Percentiles rank a stretch among this genome's conserved stretches.
Conservation (phyloP, 30 jellyfish, hydroid and myxozoan species). For the Cassiopea andromeda region DNA sequence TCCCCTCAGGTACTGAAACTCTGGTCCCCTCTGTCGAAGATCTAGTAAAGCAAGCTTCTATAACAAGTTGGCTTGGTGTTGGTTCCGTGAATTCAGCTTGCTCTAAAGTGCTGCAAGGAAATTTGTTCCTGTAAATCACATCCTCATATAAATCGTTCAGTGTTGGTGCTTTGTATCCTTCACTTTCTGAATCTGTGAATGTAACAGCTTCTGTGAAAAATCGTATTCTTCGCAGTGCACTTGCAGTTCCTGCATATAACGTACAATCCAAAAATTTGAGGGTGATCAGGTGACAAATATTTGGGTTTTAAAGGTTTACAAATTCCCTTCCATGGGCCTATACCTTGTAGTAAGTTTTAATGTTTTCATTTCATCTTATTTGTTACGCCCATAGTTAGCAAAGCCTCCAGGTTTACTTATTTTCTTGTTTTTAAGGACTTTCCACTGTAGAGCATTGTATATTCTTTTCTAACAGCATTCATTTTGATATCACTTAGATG, state of each 20-base stretch:
- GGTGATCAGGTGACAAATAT: not conserved
- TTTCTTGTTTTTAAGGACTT: no score
- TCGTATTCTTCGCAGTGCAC: conserved; percentile 30
- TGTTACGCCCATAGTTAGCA: no score
- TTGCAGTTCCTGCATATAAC: conserved; percentile 30
- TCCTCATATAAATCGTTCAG: conserved; percentile 43
- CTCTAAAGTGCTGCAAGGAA: conserved; percentile 21
- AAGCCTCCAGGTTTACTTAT: no score
- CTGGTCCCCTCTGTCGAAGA: conserved; percentile 12
- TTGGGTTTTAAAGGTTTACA: not conserved
- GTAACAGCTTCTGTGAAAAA: conserved; percentile 48
- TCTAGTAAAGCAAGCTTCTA: conserved; percentile 39
- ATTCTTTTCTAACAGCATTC: no score
- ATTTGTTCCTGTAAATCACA: conserved; percentile 1
- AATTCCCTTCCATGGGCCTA: not conserved
- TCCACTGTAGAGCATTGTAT: no score
- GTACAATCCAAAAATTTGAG: not conserved
- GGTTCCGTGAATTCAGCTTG: conserved; percentile 16
- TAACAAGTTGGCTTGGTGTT: conserved; percentile 52
- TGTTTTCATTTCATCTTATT: no score
- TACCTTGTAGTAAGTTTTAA: no score
- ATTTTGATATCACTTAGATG: no score
- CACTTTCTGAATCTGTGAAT: conserved; percentile 45
- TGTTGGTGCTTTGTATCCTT: conserved; percentile 54
- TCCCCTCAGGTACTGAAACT: not conserved